These are phyloP conservation scores for Pristiophorus japonicus DNA, from an alignment of 2,113 vertebrate species.

Conservation along the genomic window DNA sequence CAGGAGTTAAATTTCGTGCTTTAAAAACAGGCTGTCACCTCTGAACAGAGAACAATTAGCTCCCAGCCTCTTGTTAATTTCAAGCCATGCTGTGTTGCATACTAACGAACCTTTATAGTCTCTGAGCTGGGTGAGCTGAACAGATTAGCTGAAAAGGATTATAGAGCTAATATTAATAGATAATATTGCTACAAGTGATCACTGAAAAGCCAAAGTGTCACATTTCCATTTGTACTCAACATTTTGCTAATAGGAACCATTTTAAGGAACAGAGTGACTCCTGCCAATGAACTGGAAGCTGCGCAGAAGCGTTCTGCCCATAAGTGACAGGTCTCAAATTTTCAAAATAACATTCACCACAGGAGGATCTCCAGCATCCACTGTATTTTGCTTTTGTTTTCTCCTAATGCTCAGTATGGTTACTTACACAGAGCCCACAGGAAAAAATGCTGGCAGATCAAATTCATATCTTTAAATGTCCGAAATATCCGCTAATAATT, in stretches of 20 bases:
- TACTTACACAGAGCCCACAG: too few species aligned
- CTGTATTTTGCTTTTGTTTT: too few species aligned
- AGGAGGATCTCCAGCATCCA: too few species aligned
- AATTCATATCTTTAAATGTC: too few species aligned
- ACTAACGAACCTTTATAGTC: background rate
- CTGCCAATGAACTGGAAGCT: too few species aligned
- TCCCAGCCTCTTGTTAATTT: background rate
- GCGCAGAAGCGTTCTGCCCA: too few species aligned
- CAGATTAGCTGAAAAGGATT: background rate
- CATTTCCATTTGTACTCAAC: constrained; percentile 5
- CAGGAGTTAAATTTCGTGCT: background rate
- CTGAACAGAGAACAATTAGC: background rate
- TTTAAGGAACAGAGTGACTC: too few species aligned
- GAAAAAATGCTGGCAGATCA: too few species aligned
- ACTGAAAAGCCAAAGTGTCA: background rate
- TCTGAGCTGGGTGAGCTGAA: background rate
- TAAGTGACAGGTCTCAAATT: too few species aligned
- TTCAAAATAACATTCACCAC: too few species aligned
- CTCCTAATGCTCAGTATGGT: too few species aligned
- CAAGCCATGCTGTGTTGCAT: background rate
- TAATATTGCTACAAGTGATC: background rate
- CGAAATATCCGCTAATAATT: too few species aligned
- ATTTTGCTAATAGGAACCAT: background rate
- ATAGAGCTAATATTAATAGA: background rate
- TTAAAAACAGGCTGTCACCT: background rate